Evolutionary conservation across 1,140 invertebrate species (phyloP), one percentile per base, ranked within the genome.

Genomic region (Radopholus similis): DNA sequence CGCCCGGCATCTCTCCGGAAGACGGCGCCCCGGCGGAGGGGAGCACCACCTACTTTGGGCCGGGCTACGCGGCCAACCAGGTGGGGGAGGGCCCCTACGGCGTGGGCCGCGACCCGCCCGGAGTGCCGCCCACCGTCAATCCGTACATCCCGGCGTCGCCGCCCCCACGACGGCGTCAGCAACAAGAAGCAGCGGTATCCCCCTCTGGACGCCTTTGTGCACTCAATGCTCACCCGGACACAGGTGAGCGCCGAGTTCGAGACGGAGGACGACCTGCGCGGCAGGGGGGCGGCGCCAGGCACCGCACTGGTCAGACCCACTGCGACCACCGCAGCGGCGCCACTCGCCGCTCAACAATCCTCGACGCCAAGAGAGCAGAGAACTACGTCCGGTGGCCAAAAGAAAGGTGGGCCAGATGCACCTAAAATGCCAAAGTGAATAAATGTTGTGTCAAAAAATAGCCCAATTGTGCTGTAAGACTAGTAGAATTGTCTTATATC

Each of bases 171-270:
- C n/a, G n/a, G n/a, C n/a, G n/a, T n/a, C n/a, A n/a, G n/a, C n/a
- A n/a, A n/a, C n/a, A n/a, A n/a, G n/a, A n/a, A n/a, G n/a, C n/a
- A n/a, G n/a, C n/a, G n/a, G n/a, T n/a, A n/a, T n/a, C n/a, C n/a
- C n/a, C n/a, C n/a, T n/a, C n/a, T n/a, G n/a, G n/a, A n/a, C n/a
- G n/a, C n/a, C n/a, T n/a, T n/a, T n/a, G n/a, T n/a, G 28, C 47
- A n/a, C 64, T 67, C 21, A 73, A 72, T 9, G 15, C 63, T n/a
- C n/a, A 55, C 40, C 5, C 40, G 28, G 38, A 64, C 67, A 34
- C 57, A 57, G 32, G 53, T 74, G 30, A 70, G 54, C 18, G 67
- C 74, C n/a, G 75, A 75, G n/a, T 82, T 82, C 55, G 79, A 80
- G 60, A 79, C 77, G 32, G 58, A 73, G 28, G 77, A 82, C 44